Evolutionary conservation across 2,888 invertebrate species (phyloP).

Genomic region (Drepana falcataria): DNA sequence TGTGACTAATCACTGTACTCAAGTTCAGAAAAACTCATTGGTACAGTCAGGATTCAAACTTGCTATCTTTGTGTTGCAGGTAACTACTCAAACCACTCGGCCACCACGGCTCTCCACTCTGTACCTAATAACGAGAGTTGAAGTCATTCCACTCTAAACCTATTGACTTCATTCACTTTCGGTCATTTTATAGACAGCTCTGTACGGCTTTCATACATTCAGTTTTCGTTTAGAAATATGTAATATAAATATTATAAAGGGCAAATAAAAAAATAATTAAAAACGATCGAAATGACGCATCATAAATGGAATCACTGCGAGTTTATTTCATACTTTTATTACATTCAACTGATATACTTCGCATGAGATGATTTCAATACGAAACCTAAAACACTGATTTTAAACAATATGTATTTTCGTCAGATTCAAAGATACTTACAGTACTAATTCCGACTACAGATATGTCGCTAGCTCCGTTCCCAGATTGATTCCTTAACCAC

Average conservation of each 20-base stretch:
- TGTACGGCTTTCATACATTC: too few species aligned
- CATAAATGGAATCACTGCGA: constrained; percentile 77
- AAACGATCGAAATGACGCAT: constrained; percentile 50
- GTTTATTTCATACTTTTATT: constrained; percentile 77
- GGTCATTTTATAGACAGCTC: too few species aligned
- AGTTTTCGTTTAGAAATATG: not conserved
- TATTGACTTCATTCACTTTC: too few species aligned
- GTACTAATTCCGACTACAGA: constrained; percentile 72
- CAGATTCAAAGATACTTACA: constrained; percentile 76
- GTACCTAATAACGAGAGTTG: too few species aligned
- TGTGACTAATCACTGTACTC: too few species aligned
- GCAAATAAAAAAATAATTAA: constrained; percentile 7
- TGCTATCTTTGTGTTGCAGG: too few species aligned
- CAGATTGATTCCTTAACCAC: constrained; percentile 74
- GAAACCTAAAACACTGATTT: constrained; percentile 47
- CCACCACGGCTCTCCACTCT: too few species aligned
- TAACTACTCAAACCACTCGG: too few species aligned
- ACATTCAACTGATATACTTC: constrained; percentile 69
- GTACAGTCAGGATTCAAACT: too few species aligned
- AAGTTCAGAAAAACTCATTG: too few species aligned
- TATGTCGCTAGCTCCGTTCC: constrained; percentile 62
- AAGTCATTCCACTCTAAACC: too few species aligned
- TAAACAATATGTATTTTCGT: constrained; percentile 45
- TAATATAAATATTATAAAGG: not conserved
- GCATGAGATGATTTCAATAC: constrained; percentile 49